Percentiles rank a stretch among this genome's conserved stretches.
phyloP scores from a whole-genome alignment of 1,140 invertebrate species.

The Helicoverpa armigera region DNA sequence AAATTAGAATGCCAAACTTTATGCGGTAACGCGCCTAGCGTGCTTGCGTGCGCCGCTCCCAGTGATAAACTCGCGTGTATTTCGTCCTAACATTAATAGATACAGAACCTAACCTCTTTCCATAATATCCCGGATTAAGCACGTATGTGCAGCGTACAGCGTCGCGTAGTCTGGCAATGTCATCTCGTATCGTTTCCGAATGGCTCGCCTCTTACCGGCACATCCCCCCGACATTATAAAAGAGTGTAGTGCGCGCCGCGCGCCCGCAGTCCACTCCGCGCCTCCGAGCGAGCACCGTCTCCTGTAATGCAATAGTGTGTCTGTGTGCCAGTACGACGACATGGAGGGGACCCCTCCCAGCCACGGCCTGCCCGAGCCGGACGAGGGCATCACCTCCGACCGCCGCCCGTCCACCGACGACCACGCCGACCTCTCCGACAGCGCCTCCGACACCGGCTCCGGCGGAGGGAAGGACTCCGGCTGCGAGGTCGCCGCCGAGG shows the following conservation, averaged over 20 bases:
- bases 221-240: slow-evolving; percentile 84
- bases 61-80: slow-evolving; percentile 5
- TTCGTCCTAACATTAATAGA: slow-evolving; percentile 18
- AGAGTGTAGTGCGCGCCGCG: slow-evolving; percentile 69
- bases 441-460: slow-evolving; percentile 87
- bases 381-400: slow-evolving; percentile 81
- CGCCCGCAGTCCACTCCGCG: slow-evolving; percentile 78
- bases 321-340: slow-evolving; percentile 59
- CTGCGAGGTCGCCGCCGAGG: slow-evolving; percentile 88
- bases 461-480: slow-evolving; percentile 90
- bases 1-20: slow-evolving; percentile 31
- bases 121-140: slow-evolving; percentile 23
- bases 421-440: slow-evolving; percentile 89
- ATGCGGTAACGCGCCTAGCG: not conserved
- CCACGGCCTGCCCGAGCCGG: slow-evolving; percentile 70
- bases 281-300: slow-evolving; percentile 75
- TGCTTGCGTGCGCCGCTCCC: slow-evolving; percentile 26
- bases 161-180: slow-evolving; percentile 76
- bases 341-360: slow-evolving; percentile 77
- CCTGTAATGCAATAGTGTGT: slow-evolving; percentile 77
- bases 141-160: slow-evolving; percentile 51
- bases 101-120: slow-evolving; percentile 33
- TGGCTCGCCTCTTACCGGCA: slow-evolving; percentile 78
- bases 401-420: slow-evolving; percentile 80
- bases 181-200: slow-evolving; percentile 75